These are phyloP conservation scores for Menura novaehollandiae DNA, from an alignment of 2,113 vertebrate species.

Conservation along the genomic window DNA sequence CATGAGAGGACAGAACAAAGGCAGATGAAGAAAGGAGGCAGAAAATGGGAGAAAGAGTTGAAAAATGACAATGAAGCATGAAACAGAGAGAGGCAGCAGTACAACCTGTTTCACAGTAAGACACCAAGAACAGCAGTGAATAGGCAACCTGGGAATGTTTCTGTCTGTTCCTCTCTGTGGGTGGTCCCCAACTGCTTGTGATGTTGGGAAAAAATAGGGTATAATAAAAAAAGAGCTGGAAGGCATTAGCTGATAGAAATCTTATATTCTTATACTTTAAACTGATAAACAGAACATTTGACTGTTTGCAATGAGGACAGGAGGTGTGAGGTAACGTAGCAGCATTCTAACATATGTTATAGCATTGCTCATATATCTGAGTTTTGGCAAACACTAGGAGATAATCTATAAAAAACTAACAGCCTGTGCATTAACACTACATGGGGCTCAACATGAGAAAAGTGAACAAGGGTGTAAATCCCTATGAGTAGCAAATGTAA, in stretches of 20 bases:
- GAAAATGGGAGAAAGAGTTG: background rate
- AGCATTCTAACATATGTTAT: conserved; percentile 43
- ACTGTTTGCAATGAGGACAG: conserved; percentile 34
- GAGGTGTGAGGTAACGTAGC: conserved; percentile 26
- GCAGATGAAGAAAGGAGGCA: background rate
- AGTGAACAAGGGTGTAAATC: background rate
- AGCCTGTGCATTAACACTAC: background rate
- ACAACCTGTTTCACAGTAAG: background rate
- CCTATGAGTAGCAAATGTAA: background rate
- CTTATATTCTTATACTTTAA: background rate
- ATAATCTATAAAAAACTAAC: conserved; percentile 7
- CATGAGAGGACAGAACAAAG: background rate
- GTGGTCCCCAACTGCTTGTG: background rate
- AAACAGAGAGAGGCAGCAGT: background rate
- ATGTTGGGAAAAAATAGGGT: background rate
- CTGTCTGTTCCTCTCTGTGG: background rate
- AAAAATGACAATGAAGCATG: background rate
- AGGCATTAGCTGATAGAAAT: conserved; percentile 41
- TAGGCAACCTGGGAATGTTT: background rate
- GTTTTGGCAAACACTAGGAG: conserved; percentile 9
- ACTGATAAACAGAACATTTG: conserved; percentile 28
- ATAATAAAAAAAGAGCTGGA: conserved; percentile 7
- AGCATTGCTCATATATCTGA: conserved; percentile 35
- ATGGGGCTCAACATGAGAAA: background rate
- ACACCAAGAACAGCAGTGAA: background rate